Evolutionary conservation across 2,113 vertebrate species (phyloP), one percentile per base, ranked within the genome.

Genomic region (Chionis minor): DNA sequence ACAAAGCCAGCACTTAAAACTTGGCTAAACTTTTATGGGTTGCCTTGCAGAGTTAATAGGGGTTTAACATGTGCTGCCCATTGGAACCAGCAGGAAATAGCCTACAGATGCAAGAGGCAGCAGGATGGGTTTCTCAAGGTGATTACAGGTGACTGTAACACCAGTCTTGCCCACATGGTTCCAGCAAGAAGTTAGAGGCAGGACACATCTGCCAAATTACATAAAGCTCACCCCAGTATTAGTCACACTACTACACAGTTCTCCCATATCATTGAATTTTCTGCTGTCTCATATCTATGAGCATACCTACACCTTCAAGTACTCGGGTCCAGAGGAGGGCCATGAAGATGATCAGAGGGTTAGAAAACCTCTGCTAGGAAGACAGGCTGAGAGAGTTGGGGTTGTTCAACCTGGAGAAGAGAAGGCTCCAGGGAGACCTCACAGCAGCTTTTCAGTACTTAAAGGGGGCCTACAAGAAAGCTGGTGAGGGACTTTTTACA

Each of bases 151-250:
- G 58, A 40, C 16, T 47, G 30, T 6, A 38, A 77, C 30, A 45
- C 15, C 2, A 1, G 20, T 38, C 19, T 52, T 55, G 14, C 38
- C 47, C 40, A 44, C 44, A 9, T 0, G 0, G 15, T 59, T 78
- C 35, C 44, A 87, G 56, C 35, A 71, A 81, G 30, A 75, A 42
- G 4, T 1, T 59, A 35, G 16, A 86, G 49, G 38, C 81, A 86
- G 20, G 61, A 72, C n/a, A 54, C 16, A 81, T 52, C 7, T 9
- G 38, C 66, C 24, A 81, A 73, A 47, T 65, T 23, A 27, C n/a
- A 42, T 51, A 28, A 86, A 81, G 22, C 14, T 82, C 62, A 47
- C 12, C 6, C 30, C 9, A 30, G 10, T 38, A 23, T 74, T 58
- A 72, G 44, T 67, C 73, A 87, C 33, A 32, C 22, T n/a, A 7